Percentiles rank a stretch among this genome's conserved stretches.
phyloP scores from a whole-genome alignment of 2,888 invertebrate genomes.

The Dolomedes plantarius region DNA sequence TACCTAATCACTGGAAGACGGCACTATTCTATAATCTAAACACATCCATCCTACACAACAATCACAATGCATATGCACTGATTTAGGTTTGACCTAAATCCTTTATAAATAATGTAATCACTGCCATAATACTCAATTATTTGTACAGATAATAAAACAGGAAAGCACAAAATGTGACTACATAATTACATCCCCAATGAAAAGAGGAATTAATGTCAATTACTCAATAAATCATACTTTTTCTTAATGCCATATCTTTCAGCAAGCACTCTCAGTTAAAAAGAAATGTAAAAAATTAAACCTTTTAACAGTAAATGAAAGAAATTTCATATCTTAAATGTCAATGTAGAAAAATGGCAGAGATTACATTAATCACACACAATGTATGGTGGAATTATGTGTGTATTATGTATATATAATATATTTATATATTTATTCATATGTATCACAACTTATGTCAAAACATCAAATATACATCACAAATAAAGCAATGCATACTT shows the following conservation, averaged over 20 bases:
- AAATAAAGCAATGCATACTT: constrained; percentile 68
- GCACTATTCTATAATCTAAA: constrained; percentile 69
- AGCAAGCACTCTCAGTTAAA: too few relatives aligned
- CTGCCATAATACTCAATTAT: neutral
- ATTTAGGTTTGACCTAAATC: constrained; percentile 66
- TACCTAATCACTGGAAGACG: constrained; percentile 70
- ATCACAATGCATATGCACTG: constrained; percentile 69
- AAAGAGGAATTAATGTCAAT: too few relatives aligned
- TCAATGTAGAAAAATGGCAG: neutral
- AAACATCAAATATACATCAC: constrained; percentile 71
- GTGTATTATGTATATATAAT: constrained; percentile 56
- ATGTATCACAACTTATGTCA: constrained; percentile 71
- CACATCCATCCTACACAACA: constrained; percentile 69
- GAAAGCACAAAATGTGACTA: too few relatives aligned
- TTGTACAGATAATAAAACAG: neutral
- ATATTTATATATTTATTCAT: constrained; percentile 64
- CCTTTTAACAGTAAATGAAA: too few relatives aligned
- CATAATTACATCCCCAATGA: too few relatives aligned
- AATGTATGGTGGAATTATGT: constrained; percentile 44
- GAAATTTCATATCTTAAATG: too few relatives aligned
- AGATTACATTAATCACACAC: constrained; percentile 2
- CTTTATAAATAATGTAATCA: constrained; percentile 37
- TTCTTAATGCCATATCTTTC: too few relatives aligned
- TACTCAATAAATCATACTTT: too few relatives aligned
- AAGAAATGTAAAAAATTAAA: too few relatives aligned